A percentile compares a stretch with the other conserved stretches of the same genome.
Evolutionary conservation across 2,797 vertebrate genomes (phyloP).

Genomic region (Myripristis jacobus): DNA sequence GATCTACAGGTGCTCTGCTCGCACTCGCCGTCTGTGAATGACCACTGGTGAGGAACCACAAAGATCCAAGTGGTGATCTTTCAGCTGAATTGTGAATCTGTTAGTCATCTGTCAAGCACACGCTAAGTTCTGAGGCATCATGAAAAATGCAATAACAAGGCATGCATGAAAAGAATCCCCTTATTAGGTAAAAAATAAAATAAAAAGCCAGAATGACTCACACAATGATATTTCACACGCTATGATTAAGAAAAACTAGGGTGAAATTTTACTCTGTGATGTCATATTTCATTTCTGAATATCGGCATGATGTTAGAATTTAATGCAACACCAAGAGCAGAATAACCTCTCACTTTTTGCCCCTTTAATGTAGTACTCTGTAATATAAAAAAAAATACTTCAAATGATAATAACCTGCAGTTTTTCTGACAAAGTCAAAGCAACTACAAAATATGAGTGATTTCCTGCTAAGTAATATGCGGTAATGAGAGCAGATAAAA

Average conservation of each 20-base stretch:
- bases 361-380: not conserved
- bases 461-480: no score
- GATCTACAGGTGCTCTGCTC: conserved; percentile 45
- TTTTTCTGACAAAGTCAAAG: not conserved
- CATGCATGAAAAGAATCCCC: not conserved
- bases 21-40: conserved; percentile 8
- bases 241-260: not conserved
- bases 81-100: not conserved
- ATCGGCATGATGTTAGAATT: not conserved
- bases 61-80: conserved; percentile 23
- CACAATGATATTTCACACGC: not conserved
- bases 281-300: not conserved
- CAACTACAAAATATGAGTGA: not conserved
- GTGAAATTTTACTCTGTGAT: not conserved
- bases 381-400: not conserved
- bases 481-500: not conserved
- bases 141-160: not conserved
- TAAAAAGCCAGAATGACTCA: not conserved
- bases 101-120: not conserved
- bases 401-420: no score
- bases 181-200: not conserved
- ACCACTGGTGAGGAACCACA: conserved; percentile 24
- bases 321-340: not conserved
- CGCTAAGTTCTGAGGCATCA: not conserved
- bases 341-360: not conserved